A percentile compares a stretch with the other conserved stretches of the same genome.
Conservation (phyloP, 2,888 invertebrate genomes). For the Amphipoea oculea region DNA sequence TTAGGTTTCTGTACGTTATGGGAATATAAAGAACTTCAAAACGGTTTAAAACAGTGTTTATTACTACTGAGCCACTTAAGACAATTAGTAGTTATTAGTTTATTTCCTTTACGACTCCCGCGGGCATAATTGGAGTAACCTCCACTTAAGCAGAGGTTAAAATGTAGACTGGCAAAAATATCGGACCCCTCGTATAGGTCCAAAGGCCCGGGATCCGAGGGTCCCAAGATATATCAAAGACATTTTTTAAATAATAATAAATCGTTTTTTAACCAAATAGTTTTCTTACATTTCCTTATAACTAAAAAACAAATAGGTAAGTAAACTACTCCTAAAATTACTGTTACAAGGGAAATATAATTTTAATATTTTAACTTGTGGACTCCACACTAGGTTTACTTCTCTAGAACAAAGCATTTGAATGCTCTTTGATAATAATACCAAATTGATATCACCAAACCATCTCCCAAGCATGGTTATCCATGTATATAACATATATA, state of each 20-base stretch:
- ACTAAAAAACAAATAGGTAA: neutral
- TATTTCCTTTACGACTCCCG: constrained; percentile 38
- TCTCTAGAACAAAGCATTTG: neutral
- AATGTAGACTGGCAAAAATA: neutral
- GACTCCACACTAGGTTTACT: neutral
- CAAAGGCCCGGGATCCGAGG: neutral
- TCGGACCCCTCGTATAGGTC: neutral
- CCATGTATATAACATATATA: neutral
- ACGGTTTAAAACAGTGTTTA: constrained; percentile 59
- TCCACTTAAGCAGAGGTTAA: neutral
- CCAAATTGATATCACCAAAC: too few species aligned
- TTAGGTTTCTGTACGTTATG: constrained; percentile 1
- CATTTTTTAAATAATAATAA: neutral
- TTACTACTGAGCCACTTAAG: constrained; percentile 29
- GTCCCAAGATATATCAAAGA: neutral
- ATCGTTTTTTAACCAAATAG: neutral
- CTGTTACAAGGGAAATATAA: neutral
- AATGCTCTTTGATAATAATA: neutral
- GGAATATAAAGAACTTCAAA: constrained; percentile 52
- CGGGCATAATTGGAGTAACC: constrained; percentile 32
- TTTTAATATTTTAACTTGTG: neutral
- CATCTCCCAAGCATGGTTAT: neutral
- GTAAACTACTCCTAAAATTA: neutral
- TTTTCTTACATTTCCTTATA: neutral
- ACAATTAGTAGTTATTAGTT: constrained; percentile 57